A percentile compares a stretch with the other conserved stretches of the same genome.
Conservation (phyloP, 2,113 vertebrate genomes). For the Zapornia atra region DNA sequence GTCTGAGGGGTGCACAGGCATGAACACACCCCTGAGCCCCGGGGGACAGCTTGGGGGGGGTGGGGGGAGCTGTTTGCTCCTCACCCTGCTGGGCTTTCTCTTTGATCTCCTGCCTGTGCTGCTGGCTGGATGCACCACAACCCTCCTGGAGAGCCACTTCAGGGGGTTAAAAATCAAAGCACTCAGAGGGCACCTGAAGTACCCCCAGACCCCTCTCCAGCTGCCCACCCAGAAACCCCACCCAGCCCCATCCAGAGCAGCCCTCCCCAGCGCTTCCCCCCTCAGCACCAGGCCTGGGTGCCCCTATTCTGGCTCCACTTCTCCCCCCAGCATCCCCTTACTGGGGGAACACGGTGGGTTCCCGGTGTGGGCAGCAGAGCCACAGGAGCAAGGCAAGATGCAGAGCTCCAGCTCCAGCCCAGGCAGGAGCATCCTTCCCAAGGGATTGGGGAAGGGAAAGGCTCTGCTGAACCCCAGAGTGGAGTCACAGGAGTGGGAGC, state of each 20-base stretch:
- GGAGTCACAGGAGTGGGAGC: no score
- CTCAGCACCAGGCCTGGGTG: accelerated
- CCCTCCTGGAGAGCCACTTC: conserved; percentile 21
- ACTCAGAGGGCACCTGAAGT: background rate
- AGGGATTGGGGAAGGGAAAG: background rate
- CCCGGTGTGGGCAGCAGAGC: no score
- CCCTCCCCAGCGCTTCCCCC: background rate
- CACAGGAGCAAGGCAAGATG: background rate
- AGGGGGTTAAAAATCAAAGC: conserved; percentile 53
- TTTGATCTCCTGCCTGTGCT: conserved; percentile 43
- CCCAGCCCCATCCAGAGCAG: background rate
- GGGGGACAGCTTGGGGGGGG: background rate
- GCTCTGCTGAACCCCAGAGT: conserved; percentile 2
- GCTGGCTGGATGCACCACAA: background rate
- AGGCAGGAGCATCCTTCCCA: background rate
- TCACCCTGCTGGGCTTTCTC: background rate
- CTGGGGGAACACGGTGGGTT: background rate
- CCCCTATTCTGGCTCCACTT: background rate
- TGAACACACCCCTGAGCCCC: background rate
- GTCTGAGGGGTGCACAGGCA: accelerated
- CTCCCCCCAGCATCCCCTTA: accelerated
- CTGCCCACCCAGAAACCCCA: background rate
- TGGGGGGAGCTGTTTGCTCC: background rate
- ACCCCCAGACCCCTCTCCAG: background rate
- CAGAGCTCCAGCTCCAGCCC: background rate